Evolutionary conservation across 2,113 vertebrate species (phyloP), one percentile per base, ranked within the genome.

Genomic region (Bombycilla garrulus): DNA sequence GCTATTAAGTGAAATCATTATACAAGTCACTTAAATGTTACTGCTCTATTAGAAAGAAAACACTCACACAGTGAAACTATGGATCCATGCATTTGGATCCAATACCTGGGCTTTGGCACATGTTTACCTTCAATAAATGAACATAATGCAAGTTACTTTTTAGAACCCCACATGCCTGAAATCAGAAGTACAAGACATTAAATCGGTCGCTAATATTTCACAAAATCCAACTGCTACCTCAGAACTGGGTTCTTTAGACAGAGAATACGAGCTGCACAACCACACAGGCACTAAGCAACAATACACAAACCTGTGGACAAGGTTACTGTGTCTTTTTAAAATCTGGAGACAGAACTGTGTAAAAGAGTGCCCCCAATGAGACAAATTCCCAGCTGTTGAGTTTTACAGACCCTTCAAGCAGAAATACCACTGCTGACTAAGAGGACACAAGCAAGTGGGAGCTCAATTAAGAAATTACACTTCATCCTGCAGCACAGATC

Each of bases 291-390:
- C 44, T 25, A 5, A 69, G 22, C 28, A 83, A 10, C 20, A 65
- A 11, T 0, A 25, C 1, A 17, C 7, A 47, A 19, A 54, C 15
- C 60, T 5, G 6, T 0, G 13, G 35, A 29, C 11, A 17, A 10
- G 7, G 69, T 48, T 58, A 7, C n/a, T 7, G 22, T 3, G 45
- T 19, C 25, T 64, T 53, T 38, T 8, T 23, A 5, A 51, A 64
- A 24, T 2, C 29, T 1, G 45, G 31, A 42, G 36, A n/a, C 31
- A 62, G 47, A 77, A 18, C 3, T 24, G 35, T 5, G 33, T 21
- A 22, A 65, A 40, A 13, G 1, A 42, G 44, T 0, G 8, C 53
- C 10, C 6, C 50, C 70, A 74, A n/a, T 3, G 6, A 29, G 51
- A n/a, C n/a, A 56, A 31, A 60, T 12, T 12, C 4, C 19, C 67